These are phyloP conservation scores for Taeniopygia guttata DNA, from an alignment of 2,797 vertebrate species.

Conservation along the genomic window DNA sequence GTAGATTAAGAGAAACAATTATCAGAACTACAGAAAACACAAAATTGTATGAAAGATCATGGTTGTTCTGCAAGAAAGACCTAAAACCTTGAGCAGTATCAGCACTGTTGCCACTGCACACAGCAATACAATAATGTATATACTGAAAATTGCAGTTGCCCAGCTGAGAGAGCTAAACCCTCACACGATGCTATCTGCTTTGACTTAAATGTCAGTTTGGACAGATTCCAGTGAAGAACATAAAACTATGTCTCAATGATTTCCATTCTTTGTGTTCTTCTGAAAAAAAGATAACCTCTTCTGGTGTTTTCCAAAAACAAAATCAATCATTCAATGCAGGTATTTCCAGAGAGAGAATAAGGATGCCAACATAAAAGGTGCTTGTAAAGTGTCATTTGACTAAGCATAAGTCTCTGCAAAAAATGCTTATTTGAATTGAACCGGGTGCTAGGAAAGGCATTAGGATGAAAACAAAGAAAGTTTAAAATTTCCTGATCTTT, in stretches of 20 bases:
- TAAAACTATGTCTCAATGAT: not conserved
- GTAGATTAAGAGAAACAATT: not conserved
- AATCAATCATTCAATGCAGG: not conserved
- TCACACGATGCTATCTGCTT: not conserved
- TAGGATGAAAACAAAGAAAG: not conserved
- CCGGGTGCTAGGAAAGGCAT: not conserved
- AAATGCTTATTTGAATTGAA: not conserved
- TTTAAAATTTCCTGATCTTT: not conserved
- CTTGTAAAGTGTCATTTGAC: not conserved
- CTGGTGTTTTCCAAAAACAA: not conserved
- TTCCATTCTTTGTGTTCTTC: not conserved
- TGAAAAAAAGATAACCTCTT: not conserved
- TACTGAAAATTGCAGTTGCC: not conserved
- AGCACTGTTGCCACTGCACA: not conserved
- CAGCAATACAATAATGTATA: not conserved
- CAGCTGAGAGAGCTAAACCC: not conserved
- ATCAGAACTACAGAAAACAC: not conserved
- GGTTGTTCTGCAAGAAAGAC: not conserved
- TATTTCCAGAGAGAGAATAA: not conserved
- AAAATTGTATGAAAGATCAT: not conserved
- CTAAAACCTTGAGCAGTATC: not conserved
- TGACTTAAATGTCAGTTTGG: not conserved
- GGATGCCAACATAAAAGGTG: not conserved
- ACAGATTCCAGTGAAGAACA: not conserved
- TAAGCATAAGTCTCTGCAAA: not conserved